Evolutionary conservation across 1,140 invertebrate species (phyloP), one percentile per base, ranked within the genome.

Genomic region (Brachionus angularis): DNA sequence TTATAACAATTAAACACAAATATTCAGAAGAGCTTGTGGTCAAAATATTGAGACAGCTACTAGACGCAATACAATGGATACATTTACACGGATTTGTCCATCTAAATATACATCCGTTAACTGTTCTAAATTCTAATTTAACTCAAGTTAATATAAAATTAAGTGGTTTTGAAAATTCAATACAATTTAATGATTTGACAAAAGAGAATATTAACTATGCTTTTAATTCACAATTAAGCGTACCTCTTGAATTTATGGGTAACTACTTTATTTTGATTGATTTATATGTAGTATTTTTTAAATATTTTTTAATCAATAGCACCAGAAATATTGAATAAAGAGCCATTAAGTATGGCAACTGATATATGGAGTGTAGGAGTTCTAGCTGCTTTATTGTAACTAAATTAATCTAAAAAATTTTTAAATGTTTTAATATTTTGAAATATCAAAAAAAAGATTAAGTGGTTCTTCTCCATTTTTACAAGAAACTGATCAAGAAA

Each of bases 301-400:
- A 34, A 14, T 62, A 25, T 61, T 70, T 62, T 72, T 76, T 74
- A 73, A 77, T 74, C 84, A 83, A 67, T 84, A 88, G 90, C 95
- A 2, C 96, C 96, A 0, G 96, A 99, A 83, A 86, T 96, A 64
- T 80, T 96, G 0, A 75, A 77, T 27, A 87, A 87, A 77, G 90
- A 93, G 79, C 85, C 87, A 14, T 88, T 91, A 5, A 89, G 87
- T 77, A 89, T 89, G 2, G 89, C 93, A 77, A 91, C 90, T 27
- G 96, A 99, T 81, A 89, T 98, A 74, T 99, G 96, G 96, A 89
- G 89, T 52, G 84, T 98, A 23, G 96, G 92, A 23, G 90, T 93
- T 4, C 82, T 98, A 0, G 85, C 90, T 1, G 98, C 98, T 82
- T 84, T 96, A n/a, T 83, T 98, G 78, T 85, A 77, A 83, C 83